Evolutionary conservation across 2,888 invertebrate genomes (phyloP), one percentile per base, ranked within the genome.

Genomic region (Lumbricus terrestris): DNA sequence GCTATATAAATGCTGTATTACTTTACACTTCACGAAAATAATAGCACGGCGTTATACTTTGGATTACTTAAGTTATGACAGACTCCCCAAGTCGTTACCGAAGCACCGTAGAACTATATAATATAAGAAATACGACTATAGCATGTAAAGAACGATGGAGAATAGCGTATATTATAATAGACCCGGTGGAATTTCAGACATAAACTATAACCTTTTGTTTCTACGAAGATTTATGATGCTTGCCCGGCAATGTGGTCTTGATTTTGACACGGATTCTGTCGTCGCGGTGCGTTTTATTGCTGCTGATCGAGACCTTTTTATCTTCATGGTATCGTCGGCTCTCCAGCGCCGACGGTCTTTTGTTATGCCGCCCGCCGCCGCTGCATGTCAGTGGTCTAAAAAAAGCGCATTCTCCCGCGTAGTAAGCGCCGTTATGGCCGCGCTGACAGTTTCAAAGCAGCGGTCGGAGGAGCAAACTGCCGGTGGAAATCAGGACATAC

Each of bases 181-280:
- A 3, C 54, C 54, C 47, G 4, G 15, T 69, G 29, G 11, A 5
- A 69, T 69, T 69, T 69, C 69, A 69, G 29, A 47, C 47, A 4
- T 69, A 69, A 69, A 69, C 69, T 69, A 69, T 69, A 69, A 69
- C 69, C 69, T 69, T 69, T 69, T 69, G 69, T n/a, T n/a, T 69
- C 69, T 29, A n/a, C 69, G 69, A n/a, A 69, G 69, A 69, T 69
- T 69, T 8, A 69, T 69, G 29, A 3, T 11, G 29, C n/a, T 11
- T n/a, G 69, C 69, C n/a, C 29, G 5, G 69, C 69, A 69, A 69
- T n/a, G 69, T 69, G 69, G 69, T 69, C 69, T 69, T 69, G 69
- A n/a, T 69, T 69, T 69, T 69, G 69, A 69, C 69, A n/a, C 69
- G 29, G 69, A n/a, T n/a, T 6, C 69, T 69, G 69, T 69, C 69